phyloP scores from a whole-genome alignment of 2,113 vertebrate species.

The Pipra filicauda region DNA sequence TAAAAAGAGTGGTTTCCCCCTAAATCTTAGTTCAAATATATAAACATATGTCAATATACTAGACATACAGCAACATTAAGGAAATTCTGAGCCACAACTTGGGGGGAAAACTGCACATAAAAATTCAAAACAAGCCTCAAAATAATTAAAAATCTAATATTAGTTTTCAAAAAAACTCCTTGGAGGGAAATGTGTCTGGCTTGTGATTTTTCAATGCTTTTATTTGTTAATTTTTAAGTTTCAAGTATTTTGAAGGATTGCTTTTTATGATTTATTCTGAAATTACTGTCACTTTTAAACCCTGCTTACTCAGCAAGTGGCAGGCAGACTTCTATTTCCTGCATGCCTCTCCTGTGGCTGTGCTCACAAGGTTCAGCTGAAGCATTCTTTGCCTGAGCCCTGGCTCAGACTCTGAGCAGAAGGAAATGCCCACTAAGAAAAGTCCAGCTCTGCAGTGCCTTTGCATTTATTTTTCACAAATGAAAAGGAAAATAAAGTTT shows the following conservation, averaged over 20 bases:
- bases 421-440: neutral
- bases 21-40: neutral
- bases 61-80: accelerated
- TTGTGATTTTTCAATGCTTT: neutral
- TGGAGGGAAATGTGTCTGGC: neutral
- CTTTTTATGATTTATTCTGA: neutral
- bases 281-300: neutral
- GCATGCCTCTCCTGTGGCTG: neutral
- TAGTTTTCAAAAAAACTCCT: neutral
- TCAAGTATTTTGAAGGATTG: neutral
- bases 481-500: neutral
- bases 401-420: neutral
- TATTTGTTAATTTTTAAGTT: neutral
- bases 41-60: neutral
- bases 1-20: neutral
- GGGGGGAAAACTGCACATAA: neutral
- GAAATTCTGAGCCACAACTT: neutral
- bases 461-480: neutral
- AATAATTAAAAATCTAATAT: neutral
- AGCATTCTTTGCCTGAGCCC: neutral
- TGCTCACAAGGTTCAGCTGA: neutral
- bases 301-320: neutral
- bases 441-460: neutral
- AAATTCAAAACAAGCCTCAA: neutral
- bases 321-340: neutral